Base-by-base conservation (phyloP, 1,140 invertebrate genomes). In the Caenorhabditis tropicalis region DNA sequence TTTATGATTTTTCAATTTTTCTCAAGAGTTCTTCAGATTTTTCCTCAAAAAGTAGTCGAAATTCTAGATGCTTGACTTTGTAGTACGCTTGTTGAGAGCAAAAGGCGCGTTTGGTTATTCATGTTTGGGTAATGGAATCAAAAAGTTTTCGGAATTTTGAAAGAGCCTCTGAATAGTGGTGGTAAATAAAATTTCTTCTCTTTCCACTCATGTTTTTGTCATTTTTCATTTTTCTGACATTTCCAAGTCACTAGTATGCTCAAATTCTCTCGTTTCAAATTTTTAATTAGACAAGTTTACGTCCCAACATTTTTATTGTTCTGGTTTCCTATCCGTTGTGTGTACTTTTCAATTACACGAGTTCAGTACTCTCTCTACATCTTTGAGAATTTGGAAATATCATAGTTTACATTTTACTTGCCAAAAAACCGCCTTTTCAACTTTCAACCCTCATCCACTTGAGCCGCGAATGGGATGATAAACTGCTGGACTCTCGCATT, bases 101-200 rank as follows among this genome's bases (percentile, higher is more conserved):
- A 27, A 24, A 29, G 24, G 24, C 29, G 53, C 24, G 53, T 56
- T 56, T 21, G 36, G 36, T 74, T 43, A 74, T 74, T 74, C 65
- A 74, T 43, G 65, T 74, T 24, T 74, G 36, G 9, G 65, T 74
- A 74, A 74, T 74, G 65, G 65, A 74, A 74, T 74, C 65, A 74
- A 46, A 74, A 74, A 74, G 65, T 43, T 74, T 31, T 74, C 29
- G 65, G 65, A 74, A 31, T 74, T 74, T 74, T 74, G 19, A 74
- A 74, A 74, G 15, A 36, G 43, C n/a, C 5, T 24, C n/a, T 43
- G 19, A 74, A 74, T 43, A 74, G 65, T 43, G 36, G 65, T 74
- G 43, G 24, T 74, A 33, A 70, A 74, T 74, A 46, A 74, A 74
- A 33, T 51, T 51, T 51, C 19, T 5, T 51, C 49, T 0, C 4